Conservation (phyloP, 1,140 invertebrate species). For the Ruditapes philippinarum region DNA sequence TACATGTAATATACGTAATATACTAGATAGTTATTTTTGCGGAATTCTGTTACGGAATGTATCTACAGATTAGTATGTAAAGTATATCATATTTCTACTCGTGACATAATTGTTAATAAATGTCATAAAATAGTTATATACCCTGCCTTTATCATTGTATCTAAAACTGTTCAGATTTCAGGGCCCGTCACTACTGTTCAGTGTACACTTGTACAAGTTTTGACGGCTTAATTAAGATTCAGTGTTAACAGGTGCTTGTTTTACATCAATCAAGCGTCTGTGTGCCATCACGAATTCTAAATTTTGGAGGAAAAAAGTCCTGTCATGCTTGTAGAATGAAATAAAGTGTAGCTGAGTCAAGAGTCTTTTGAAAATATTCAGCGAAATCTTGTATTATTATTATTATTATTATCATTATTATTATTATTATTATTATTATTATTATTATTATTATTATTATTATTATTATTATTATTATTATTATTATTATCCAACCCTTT, state of each 20-base stretch:
- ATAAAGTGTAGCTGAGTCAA: no score
- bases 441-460: no score
- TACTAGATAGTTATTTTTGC: no score
- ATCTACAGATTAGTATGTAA: background rate
- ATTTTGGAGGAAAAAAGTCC: background rate
- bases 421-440: no score
- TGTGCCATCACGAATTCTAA: background rate
- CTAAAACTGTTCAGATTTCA: background rate
- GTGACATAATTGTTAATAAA: conserved; percentile 52
- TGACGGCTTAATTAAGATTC: conserved; percentile 59
- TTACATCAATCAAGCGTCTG: conserved; percentile 53
- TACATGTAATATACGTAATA: no score
- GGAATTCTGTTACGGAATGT: no score
- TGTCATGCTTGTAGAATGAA: background rate
- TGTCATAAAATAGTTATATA: conserved; percentile 40
- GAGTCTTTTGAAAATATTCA: no score
- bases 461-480: no score
- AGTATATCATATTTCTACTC: conserved; percentile 11
- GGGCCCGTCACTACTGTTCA: background rate
- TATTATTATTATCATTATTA: no score
- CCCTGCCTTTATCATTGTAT: conserved; percentile 25
- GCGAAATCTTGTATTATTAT: no score
- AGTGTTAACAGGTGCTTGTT: conserved; percentile 44
- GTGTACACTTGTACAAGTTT: background rate
- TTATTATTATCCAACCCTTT: no score